These are phyloP conservation scores for Atta cephalotes DNA, from an alignment of 1,140 invertebrate species.

Conservation along the genomic window DNA sequence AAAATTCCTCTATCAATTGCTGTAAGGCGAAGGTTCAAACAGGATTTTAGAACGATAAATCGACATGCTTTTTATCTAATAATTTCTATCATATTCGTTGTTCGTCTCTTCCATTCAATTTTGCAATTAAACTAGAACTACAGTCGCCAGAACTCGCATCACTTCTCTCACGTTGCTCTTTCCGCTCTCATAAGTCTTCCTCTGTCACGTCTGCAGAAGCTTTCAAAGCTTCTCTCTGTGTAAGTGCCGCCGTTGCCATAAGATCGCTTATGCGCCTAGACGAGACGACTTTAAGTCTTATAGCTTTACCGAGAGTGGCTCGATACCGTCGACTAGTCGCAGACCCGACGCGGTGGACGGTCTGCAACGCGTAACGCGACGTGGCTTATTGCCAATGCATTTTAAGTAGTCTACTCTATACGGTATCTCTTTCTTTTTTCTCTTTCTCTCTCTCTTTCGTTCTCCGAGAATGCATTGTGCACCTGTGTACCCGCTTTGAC, in stretches of 20 bases:
- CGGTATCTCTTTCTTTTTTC: slow-evolving; percentile 65
- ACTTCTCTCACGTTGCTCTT: not conserved
- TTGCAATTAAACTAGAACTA: slow-evolving; percentile 21
- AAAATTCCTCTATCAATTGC: too few species aligned
- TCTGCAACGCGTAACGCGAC: slow-evolving; percentile 81
- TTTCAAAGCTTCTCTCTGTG: slow-evolving; percentile 22
- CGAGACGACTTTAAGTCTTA: slow-evolving; percentile 75
- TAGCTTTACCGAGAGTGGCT: slow-evolving; percentile 71
- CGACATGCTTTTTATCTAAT: not conserved
- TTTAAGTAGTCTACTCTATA: slow-evolving; percentile 83
- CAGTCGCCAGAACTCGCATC: not conserved
- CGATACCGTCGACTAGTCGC: slow-evolving; percentile 75
- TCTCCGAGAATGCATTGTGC: slow-evolving; percentile 67
- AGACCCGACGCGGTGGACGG: slow-evolving; percentile 69
- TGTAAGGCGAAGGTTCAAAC: too few species aligned
- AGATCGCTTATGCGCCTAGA: slow-evolving; percentile 70
- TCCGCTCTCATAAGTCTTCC: slow-evolving; percentile 1
- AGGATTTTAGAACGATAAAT: not conserved
- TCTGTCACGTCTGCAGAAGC: not conserved
- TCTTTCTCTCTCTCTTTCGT: not conserved
- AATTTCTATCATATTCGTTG: not conserved
- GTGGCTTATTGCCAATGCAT: slow-evolving; percentile 85
- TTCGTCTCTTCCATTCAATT: not conserved
- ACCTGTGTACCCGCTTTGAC: slow-evolving; percentile 72
- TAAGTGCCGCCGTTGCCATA: slow-evolving; percentile 46